Conservation (phyloP, 2,888 invertebrate species). For the Tetrapedia diversipes region DNA sequence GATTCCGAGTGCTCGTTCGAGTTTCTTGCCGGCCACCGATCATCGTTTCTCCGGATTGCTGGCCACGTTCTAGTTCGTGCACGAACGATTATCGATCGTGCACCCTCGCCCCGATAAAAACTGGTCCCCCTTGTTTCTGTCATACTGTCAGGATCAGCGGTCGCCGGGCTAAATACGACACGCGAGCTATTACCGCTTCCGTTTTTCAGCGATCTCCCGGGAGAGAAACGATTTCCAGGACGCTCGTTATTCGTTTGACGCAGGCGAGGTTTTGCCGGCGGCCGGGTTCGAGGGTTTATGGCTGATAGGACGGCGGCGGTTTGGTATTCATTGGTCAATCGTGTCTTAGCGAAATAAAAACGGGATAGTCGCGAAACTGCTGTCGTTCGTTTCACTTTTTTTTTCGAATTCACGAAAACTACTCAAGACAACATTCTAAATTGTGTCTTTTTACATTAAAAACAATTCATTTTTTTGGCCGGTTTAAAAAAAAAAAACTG, state of each 20-base stretch:
- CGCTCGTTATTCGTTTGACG: slow-evolving; percentile 14
- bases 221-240: slow-evolving; percentile 36
- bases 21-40: slow-evolving; percentile 34
- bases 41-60: slow-evolving; percentile 42
- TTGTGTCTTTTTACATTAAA: no score
- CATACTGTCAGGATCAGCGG: slow-evolving; percentile 21
- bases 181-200: slow-evolving; percentile 11
- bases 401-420: no score
- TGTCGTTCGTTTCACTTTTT: no score
- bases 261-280: background rate
- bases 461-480: no score
- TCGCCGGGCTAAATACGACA: slow-evolving; percentile 27
- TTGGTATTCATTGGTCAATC: background rate
- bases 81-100: slow-evolving; percentile 51
- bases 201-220: slow-evolving; percentile 20
- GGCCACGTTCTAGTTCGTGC: slow-evolving; percentile 27
- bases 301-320: background rate
- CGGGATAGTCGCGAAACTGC: no score
- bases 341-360: background rate
- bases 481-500: no score
- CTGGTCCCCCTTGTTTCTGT: slow-evolving; percentile 21
- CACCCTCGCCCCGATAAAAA: slow-evolving; percentile 40
- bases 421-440: no score
- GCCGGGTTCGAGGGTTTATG: background rate
- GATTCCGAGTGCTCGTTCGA: slow-evolving; percentile 8